Percentiles rank a stretch among this genome's conserved stretches.
Evolutionary conservation across 2,888 invertebrate genomes (phyloP).

Genomic region (Drosophila eohydei): DNA sequence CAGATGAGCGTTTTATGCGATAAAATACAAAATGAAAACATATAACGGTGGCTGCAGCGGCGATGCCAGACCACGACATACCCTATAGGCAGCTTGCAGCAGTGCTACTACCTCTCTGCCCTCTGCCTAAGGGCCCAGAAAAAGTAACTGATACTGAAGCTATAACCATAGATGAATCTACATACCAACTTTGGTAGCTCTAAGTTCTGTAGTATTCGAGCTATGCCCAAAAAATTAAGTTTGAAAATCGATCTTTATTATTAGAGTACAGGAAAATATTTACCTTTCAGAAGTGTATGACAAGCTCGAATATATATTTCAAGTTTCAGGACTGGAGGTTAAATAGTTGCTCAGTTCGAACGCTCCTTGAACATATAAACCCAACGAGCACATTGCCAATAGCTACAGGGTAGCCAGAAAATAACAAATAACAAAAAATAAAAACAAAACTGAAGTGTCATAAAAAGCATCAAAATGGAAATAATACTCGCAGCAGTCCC

Average conservation of each 20-base stretch:
- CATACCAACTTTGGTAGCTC: not conserved
- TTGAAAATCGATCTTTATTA: not conserved
- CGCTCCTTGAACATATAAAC: not conserved
- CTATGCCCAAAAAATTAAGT: not conserved
- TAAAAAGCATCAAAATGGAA: conserved; percentile 77
- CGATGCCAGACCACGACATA: not conserved
- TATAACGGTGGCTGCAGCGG: not conserved
- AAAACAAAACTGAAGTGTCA: conserved; percentile 69
- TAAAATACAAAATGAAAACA: conserved; percentile 22
- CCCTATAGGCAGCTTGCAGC: not conserved
- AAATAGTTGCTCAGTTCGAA: not conserved
- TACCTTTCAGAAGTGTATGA: not conserved
- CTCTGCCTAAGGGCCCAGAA: no score
- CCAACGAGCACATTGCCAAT: not conserved
- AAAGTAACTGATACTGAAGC: accelerated
- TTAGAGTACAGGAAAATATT: not conserved
- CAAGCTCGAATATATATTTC: not conserved
- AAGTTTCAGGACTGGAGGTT: not conserved
- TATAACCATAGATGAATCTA: not conserved
- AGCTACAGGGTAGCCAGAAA: conserved; percentile 14
- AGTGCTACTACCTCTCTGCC: no score
- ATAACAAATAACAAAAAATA: conserved; percentile 28
- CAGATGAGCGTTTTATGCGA: conserved; percentile 64
- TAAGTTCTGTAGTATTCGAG: not conserved
- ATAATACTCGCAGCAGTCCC: conserved; percentile 50